These are phyloP conservation scores for Ctenosaura bakeri DNA, from an alignment of 2,797 vertebrate genomes.

Conservation along the genomic window DNA sequence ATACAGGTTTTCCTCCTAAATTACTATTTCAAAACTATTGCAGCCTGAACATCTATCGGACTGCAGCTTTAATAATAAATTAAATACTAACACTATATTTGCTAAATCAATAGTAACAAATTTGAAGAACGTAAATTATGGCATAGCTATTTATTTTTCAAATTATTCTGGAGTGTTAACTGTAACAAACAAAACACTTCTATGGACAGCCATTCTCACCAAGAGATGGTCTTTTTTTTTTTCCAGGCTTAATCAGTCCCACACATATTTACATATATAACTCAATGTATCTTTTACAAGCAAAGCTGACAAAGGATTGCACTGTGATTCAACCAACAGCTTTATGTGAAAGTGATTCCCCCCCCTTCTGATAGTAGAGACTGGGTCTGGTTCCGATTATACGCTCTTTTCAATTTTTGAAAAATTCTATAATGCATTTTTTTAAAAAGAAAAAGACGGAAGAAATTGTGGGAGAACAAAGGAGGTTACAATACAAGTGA, in stretches of 20 bases:
- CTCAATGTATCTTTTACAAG: too few species aligned
- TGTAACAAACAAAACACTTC: neutral
- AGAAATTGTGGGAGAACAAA: neutral
- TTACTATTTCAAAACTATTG: conserved; percentile 5
- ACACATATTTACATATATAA: too few species aligned
- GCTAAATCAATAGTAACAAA: too few species aligned
- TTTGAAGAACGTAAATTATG: neutral
- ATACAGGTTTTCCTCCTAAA: conserved; percentile 5
- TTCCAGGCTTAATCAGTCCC: too few species aligned
- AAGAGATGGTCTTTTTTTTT: too few species aligned
- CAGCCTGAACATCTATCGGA: neutral
- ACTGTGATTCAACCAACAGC: too few species aligned
- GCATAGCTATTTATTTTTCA: neutral
- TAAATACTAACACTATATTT: neutral
- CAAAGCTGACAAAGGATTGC: too few species aligned
- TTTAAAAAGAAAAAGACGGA: neutral
- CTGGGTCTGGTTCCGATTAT: neutral
- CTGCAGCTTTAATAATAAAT: neutral
- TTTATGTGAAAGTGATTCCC: neutral
- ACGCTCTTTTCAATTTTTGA: neutral
- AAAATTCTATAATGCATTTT: neutral
- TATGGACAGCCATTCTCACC: too few species aligned
- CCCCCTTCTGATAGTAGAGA: neutral
- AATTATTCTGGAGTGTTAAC: neutral
- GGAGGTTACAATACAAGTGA: neutral